Evolutionary conservation across 2,888 invertebrate genomes (phyloP).

Genomic region (Tinea pellionella): DNA sequence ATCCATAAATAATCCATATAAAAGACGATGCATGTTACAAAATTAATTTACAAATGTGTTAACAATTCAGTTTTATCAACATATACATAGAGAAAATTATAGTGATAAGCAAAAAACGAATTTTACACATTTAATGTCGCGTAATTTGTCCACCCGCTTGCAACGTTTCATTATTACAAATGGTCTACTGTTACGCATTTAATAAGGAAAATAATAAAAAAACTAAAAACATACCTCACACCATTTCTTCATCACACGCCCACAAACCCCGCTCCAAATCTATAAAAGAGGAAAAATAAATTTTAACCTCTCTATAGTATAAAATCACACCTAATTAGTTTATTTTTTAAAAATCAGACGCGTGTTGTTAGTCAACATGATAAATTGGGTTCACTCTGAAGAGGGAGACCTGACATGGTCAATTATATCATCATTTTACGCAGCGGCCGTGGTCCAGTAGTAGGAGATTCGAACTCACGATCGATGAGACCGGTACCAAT

Average conservation of each 20-base stretch:
- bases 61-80: not conserved
- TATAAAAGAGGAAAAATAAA: no score
- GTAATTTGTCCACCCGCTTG: conserved; percentile 16
- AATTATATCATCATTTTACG: conserved; percentile 6
- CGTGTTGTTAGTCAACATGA: conserved; percentile 23
- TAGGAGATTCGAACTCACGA: no score
- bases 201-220: no score
- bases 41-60: not conserved
- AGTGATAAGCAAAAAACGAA: not conserved
- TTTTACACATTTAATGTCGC: not conserved
- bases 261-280: not conserved
- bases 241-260: no score
- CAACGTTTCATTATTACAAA: not conserved
- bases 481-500: no score
- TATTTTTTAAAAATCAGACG: conserved; percentile 9
- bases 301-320: no score
- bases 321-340: no score
- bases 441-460: no score
- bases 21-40: not conserved
- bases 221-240: no score
- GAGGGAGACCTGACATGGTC: conserved; percentile 27
- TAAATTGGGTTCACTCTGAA: conserved; percentile 15
- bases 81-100: not conserved
- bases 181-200: conserved; percentile 16
- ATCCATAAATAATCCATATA: not conserved